A percentile compares a stretch with the other conserved stretches of the same genome.
These are phyloP conservation scores for Drosophila athabasca DNA, from an alignment of 1,140 invertebrate species.

Conservation along the genomic window DNA sequence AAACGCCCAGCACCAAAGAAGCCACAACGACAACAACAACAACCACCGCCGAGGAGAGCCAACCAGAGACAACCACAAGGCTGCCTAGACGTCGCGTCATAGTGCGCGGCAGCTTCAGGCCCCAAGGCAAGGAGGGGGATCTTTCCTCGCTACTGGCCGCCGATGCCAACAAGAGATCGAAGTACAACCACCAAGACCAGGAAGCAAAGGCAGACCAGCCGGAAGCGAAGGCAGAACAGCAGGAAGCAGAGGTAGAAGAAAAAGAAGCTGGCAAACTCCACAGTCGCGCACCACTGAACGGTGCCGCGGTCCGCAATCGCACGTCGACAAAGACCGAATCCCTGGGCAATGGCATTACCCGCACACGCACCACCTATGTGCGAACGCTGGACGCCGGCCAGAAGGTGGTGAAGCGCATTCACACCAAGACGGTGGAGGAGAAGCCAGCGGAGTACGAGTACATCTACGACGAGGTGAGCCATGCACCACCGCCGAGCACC, in stretches of 20 bases:
- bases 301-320: constrained; percentile 39
- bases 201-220: neutral
- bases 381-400: constrained; percentile 54
- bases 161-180: constrained; percentile 54
- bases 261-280: no score
- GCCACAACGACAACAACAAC: constrained; percentile 8
- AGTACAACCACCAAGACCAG: constrained; percentile 8
- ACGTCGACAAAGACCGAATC: constrained; percentile 56
- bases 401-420: constrained; percentile 64
- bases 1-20: constrained; percentile 15
- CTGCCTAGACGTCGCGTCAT: constrained; percentile 41
- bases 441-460: constrained; percentile 73
- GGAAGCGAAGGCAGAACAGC: neutral
- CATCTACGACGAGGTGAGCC: constrained; percentile 54
- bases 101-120: constrained; percentile 60
- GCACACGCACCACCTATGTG: constrained; percentile 64
- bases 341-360: constrained; percentile 62
- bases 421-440: constrained; percentile 66
- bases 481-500: constrained; percentile 39
- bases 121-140: constrained; percentile 56
- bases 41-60: constrained; percentile 1
- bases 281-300: constrained; percentile 15
- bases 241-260: no score
- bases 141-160: constrained; percentile 62
- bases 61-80: constrained; percentile 23